Evolutionary conservation across 2,888 invertebrate species (phyloP), one percentile per base, ranked within the genome.

Genomic region (Diplolepis rosae): DNA sequence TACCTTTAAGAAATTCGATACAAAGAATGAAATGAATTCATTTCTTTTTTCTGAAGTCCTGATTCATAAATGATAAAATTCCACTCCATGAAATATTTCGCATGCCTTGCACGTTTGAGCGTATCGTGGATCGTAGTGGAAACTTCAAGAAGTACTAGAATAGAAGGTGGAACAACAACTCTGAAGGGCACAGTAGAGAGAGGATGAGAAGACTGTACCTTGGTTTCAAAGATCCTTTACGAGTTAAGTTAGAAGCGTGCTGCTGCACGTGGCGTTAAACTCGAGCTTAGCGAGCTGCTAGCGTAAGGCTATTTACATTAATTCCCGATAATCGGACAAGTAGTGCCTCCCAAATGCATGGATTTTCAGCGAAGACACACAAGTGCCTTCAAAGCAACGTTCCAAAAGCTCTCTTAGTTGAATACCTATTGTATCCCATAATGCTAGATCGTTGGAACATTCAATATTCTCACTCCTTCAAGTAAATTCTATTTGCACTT

Each of bases 281-380:
- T 72, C 75, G 75, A 75, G 78, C 79, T 80, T 78, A 78, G 72
- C 77, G 77, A 79, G 72, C 71, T 72, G 71, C 51, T 74, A 73
- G 66, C 75, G 61, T 77, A 70, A 74, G 45, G 52, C 82, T 81
- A 83, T 84, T 84, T 83, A 82, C 84, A 83, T 83, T 83, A 80
- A 84, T 84, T 83, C 73, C 77, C 79, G 79, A 83, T 84, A 82
- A 83, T 84, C 82, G 82, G 83, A 80, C 82, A 76, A 77, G 76
- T 75, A 77, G 76, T 71, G 71, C 68, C 70, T 75, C 72, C 65
- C 61, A 45, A 72, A 51, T 65, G 69, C 65, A 69, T 67, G 54
- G 52, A 35, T 52, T 32, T 45, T 28, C 24, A 30, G 30, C 32
- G 22, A 27, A 11, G 13, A 22, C n/a, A 32, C 24, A n/a, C 39